Evolutionary conservation across 1,140 invertebrate species (phyloP), one percentile per base, ranked within the genome.

Genomic region (Hyles euphorbiae): DNA sequence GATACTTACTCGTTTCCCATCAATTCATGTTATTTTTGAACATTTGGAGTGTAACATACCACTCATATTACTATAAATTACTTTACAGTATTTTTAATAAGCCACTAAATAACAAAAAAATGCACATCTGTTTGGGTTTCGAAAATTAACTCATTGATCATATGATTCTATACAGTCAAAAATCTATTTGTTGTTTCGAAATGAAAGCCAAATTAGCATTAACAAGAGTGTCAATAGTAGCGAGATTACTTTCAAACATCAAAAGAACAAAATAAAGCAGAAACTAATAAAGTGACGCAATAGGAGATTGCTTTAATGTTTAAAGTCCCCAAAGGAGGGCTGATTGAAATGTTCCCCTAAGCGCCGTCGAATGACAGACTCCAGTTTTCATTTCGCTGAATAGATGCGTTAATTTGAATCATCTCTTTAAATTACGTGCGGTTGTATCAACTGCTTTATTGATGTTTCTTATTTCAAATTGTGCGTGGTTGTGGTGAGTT

Each of bases 341-440:
- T 74, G 80, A 85, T 88, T 85, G 78, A 86, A 85, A 77, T 58
- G 74, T 74, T 77, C 75, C 83, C 81, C 83, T 76, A 73, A 70
- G 59, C 63, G 63, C 53, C 71, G 62, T 63, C 72, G 71, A 83
- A 82, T 83, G 76, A 83, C 66, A 74, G 74, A 78, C 72, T 70
- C 65, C 67, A 76, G 74, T 80, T 76, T 72, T 81, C 81, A 79
- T 80, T 84, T 73, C 70, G 66, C 61, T 87, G 73, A 84, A 87
- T 87, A 81, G 83, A 81, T 76, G 75, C 63, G 76, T 71, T 88
- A 88, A 88, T 88, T 88, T 88, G 86, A 83, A 87, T 87, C 83
- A 74, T 84, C 81, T 80, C 77, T 80, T 32, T 44, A 67, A 70
- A 64, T 66, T 62, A 64, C 75, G 32, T 22, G 9, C 9, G 11